phyloP scores from a whole-genome alignment of 1,140 invertebrate species.

The Hylaeus anthracinus region DNA sequence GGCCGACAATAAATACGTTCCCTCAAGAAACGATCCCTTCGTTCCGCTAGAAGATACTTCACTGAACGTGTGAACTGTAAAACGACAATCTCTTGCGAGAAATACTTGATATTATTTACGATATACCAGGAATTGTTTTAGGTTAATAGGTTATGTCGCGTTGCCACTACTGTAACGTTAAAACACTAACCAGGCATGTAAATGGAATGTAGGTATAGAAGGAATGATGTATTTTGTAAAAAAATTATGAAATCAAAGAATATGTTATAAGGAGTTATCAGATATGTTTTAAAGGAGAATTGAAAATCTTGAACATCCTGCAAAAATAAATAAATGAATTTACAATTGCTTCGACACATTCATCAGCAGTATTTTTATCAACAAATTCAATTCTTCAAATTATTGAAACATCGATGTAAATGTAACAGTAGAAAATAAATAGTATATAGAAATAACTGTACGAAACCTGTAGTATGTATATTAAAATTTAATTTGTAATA shows the following conservation, averaged over 20 bases:
- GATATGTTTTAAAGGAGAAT: no score
- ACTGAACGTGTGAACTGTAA: neutral
- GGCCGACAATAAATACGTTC: neutral
- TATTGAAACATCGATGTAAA: no score
- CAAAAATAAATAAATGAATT: no score
- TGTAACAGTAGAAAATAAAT: no score
- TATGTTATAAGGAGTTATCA: neutral
- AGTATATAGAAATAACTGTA: no score
- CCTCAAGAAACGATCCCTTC: neutral
- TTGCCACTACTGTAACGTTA: constrained; percentile 55
- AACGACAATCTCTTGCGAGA: neutral
- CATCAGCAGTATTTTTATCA: no score
- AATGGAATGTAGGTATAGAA: neutral
- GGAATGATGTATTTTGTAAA: constrained; percentile 15
- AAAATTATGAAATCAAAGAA: constrained; percentile 19
- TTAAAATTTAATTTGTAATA: no score
- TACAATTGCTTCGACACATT: no score
- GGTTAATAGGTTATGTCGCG: constrained; percentile 57
- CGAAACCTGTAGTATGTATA: no score
- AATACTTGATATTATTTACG: constrained; percentile 18
- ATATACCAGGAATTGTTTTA: constrained; percentile 10
- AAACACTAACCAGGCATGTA: constrained; percentile 42
- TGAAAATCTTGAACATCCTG: no score
- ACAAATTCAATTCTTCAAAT: no score
- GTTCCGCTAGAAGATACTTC: neutral